Evolutionary conservation across 2,888 invertebrate genomes (phyloP), one percentile per base, ranked within the genome.

Genomic region (Harpalus rufipes): DNA sequence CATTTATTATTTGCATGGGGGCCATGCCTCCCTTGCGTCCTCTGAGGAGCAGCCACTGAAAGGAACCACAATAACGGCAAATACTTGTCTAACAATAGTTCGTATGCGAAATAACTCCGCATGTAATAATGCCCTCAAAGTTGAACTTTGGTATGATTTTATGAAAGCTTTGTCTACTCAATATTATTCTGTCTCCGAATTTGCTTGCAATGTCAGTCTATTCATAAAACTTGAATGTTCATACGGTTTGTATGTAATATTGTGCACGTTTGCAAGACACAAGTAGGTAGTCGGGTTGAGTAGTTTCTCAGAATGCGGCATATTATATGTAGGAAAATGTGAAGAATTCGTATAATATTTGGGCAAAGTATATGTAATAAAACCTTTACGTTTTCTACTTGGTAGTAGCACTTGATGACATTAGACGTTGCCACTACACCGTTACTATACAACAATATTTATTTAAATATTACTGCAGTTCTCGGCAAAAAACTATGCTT

Each of bases 351-450:
- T 63, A 63, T 25, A 63, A 68, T 68, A 68, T 68, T 6, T 68
- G 68, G 32, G 32, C 68, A 68, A 68, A 68, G 68, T 7, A 68
- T 14, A 68, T 68, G 10, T n/a, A 68, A 68, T 39, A 68, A 68
- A 68, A 68, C 68, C 41, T 68, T 68, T 68, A 68, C 68, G 39
- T 68, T 68, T 68, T 39, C 68, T 6, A 68, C 68, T 39, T 12
- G 32, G 39, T 5, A 68, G n/a, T 25, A 63, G n/a, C 63, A 63
- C 25, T 63, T 63, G 63, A 21, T 63, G 63, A 21, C 10, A 1
- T 51, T 51, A 51, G 63, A 63, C 7, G 25, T 21, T 63, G 63
- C 63, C 10, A 16, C 59, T 63, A 63, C 25, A 21, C 63, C 25
- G n/a, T n/a, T 32, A 4, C 32, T 32, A 32, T 63, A 12, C 63